Base-by-base conservation (phyloP, 2,888 invertebrate species). In the Drosophila ochracea region DNA sequence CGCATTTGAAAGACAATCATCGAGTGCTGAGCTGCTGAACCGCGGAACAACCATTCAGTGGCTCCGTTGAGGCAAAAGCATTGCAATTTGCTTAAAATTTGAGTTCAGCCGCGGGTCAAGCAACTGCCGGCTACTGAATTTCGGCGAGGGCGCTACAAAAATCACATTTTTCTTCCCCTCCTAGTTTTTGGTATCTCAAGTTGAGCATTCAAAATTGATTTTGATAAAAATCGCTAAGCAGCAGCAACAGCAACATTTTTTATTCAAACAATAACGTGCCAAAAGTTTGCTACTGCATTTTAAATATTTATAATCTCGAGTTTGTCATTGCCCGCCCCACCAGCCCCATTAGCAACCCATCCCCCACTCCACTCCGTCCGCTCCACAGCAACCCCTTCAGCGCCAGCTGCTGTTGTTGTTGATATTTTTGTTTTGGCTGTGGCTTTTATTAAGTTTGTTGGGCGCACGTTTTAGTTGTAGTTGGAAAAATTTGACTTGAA, bases 261-360 rank as follows among this genome's bases (percentile, higher is more conserved):
- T 72, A 86, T 81, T 83, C 88, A 77, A 87, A 84, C 87, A 84
- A 87, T 90, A 91, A 91, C 91, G 91, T 91, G 91, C 91, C 90
- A 91, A 92, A 92, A 92, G 86, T 83, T 91, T 83, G 92, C 92
- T 92, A 92, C 92, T 91, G 92, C 91, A 91, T 84, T 91, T 92
- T 88, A 89, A 88, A 88, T 87, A 86, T 87, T 90, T 86, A 86
- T 88, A 86, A 86, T 90, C 89, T 85, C 79, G 60, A 75, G 59
- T 76, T 76, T 76, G 70, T 85, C 62, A 67, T 60, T 73, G 72
- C 65, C 69, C 65, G 70, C 76, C 73, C 68, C 63, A 66, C 57
- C 39, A 41, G 28, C 13, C 57, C 28, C n/a, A 57, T 39, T 28
- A 13, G 16, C 39, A 13, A 25, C 16, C 28, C 19, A 47, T 16